Percentiles rank a stretch among this genome's conserved stretches.
Conservation (phyloP, 2,797 vertebrate genomes). For the Strix occidentalis region DNA sequence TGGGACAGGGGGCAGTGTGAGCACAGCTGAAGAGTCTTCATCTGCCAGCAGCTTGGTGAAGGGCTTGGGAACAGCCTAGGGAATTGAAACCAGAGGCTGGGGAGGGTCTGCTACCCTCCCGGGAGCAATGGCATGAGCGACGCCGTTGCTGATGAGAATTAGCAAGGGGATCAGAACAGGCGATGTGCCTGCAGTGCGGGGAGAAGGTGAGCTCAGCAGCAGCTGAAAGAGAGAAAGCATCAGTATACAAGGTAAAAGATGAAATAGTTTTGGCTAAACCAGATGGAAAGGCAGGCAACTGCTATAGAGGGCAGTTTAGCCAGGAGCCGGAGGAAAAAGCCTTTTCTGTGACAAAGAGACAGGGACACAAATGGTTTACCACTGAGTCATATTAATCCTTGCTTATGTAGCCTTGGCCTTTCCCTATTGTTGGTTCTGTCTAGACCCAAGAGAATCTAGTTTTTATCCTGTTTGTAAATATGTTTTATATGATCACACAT, state of each 20-base stretch:
- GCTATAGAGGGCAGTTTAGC: neutral
- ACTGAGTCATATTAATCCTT: neutral
- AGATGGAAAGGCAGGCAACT: neutral
- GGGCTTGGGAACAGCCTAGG: neutral
- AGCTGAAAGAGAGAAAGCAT: neutral
- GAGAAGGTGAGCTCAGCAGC: neutral
- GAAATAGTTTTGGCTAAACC: neutral
- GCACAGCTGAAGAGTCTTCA: neutral
- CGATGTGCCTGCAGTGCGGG: accelerated
- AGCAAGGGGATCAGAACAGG: neutral
- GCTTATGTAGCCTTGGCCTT: neutral
- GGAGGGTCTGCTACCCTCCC: neutral
- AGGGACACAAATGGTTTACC: neutral
- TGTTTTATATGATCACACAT: neutral
- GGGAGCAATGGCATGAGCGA: neutral
- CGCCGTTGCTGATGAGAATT: neutral
- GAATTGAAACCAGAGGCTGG: neutral
- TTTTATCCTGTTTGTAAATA: neutral
- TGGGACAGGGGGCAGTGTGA: constrained; percentile 49
- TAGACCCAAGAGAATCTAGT: neutral
- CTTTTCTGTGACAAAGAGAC: neutral
- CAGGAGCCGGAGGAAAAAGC: neutral
- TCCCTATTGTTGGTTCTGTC: neutral
- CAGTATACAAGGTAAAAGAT: neutral
- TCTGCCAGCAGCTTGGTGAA: neutral